A percentile compares a stretch with the other conserved stretches of the same genome.
phyloP scores from a whole-genome alignment of 2,888 invertebrate species.

The Athalia rosae region DNA sequence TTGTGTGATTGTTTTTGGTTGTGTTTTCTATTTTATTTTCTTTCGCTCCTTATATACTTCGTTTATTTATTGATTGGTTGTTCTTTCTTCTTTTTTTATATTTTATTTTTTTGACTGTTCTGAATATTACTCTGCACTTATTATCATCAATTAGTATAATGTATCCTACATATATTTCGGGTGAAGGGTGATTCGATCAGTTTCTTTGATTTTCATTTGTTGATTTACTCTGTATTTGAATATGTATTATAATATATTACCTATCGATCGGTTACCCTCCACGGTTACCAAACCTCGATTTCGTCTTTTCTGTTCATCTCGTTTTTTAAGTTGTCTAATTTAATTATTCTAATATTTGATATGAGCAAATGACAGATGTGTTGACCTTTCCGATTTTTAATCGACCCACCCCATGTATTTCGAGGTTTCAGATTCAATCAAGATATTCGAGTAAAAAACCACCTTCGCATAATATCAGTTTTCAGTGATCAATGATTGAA shows the following conservation, averaged over 20 bases:
- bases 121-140: background rate
- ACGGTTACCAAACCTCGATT: no score
- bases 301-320: background rate
- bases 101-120: background rate
- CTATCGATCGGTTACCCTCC: no score
- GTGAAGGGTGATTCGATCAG: background rate
- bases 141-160: background rate
- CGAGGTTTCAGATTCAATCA: background rate
- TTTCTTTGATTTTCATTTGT: background rate
- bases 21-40: background rate
- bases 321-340: background rate
- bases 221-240: background rate
- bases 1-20: conserved; percentile 33
- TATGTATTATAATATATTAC: no score
- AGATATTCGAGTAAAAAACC: conserved; percentile 26
- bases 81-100: background rate
- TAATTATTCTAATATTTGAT: conserved; percentile 61
- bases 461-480: background rate
- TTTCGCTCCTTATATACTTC: background rate
- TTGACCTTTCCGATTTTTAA: conserved; percentile 63
- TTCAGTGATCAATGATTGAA: conserved; percentile 23
- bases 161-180: background rate
- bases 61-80: background rate
- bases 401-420: background rate
- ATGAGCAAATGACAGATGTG: conserved; percentile 69